Base-by-base conservation (phyloP, 2,888 invertebrate species). In the Lycophotia porphyrea region DNA sequence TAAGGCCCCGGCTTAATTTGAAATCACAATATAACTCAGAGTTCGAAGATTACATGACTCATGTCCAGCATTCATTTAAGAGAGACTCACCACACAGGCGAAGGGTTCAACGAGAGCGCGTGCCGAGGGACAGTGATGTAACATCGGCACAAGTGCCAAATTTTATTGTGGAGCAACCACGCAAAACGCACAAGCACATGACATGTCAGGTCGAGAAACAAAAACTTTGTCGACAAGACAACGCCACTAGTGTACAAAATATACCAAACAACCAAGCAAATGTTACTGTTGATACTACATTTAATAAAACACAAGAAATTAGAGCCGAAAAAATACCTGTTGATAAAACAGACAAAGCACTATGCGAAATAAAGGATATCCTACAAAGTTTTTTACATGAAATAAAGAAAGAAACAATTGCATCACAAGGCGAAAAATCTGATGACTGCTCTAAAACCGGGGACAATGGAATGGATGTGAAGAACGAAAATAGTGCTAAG, bases 291-390 rank as follows among this genome's bases (percentile, higher is more conserved):
- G 91, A 93, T 68, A 90, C 88, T 34, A 81, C 89, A 21, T 76
- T 92, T n/a, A 93, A 93, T 74, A 92, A 92, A 87, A 91, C 91
- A 13, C 92, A 93, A 81, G 91, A 92, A 64, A 90, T 90, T 0
- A 64, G 8, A 44, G 18, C 8, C 7, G 47, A 73, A 42, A 90
- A 91, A 55, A 79, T 84, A 44, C 88, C 88, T 55, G 84, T 77
- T 49, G 93, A 94, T 64, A 94, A 93, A 91, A 94, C 95, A 9
- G 95, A 95, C 74, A 94, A 93, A 89, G 92, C 95, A 4, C 87
- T 96, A n/a, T 90, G 88, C 76, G 96, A 96, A 93, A 96, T 96
- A 69, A 96, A 96, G 89, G 92, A 95, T 73, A 94, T 96, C 68
- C 89, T 96, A 21, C 95, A 95, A 88, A 93, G 78, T 72, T 96